Conservation (phyloP, 2,113 vertebrate species). For the Menidia beryllina region DNA sequence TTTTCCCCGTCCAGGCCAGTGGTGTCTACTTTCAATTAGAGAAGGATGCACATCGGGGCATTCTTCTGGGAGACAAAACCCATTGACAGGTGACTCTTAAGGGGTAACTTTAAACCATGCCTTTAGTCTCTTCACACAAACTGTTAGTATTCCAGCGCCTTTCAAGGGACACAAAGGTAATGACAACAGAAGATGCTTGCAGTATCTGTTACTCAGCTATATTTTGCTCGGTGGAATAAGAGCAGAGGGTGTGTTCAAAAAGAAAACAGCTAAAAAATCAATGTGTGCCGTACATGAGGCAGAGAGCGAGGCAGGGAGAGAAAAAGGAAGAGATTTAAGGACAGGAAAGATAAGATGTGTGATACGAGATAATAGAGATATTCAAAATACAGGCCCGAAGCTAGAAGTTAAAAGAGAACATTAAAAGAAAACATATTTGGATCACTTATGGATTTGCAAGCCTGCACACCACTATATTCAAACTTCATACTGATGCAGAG, state of each 20-base stretch:
- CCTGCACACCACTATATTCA: conserved; percentile 55
- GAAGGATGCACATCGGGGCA: conserved; percentile 60
- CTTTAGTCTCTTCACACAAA: conserved; percentile 57
- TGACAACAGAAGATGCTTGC: conserved; percentile 35
- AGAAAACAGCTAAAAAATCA: conserved; percentile 47
- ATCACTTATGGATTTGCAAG: conserved; percentile 74
- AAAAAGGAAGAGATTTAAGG: conserved; percentile 65
- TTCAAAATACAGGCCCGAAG: conserved; percentile 71
- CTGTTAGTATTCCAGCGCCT: conserved; percentile 62
- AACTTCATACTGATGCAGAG: conserved; percentile 55
- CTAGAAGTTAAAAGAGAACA: conserved; percentile 69
- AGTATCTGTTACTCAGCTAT: conserved; percentile 62
- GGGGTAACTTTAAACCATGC: conserved; percentile 70
- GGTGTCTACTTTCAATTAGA: conserved; percentile 74
- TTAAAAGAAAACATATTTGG: conserved; percentile 74
- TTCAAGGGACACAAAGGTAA: conserved; percentile 62
- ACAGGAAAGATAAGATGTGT: conserved; percentile 72
- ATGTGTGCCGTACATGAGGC: conserved; percentile 31
- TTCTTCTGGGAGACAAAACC: conserved; percentile 66
- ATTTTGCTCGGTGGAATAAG: conserved; percentile 52
- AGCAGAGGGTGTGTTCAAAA: conserved; percentile 45
- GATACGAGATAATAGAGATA: conserved; percentile 76
- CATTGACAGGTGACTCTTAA: conserved; percentile 70
- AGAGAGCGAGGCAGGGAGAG: conserved; percentile 11
- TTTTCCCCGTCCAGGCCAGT: conserved; percentile 41